Evolutionary conservation across 2,113 vertebrate genomes (phyloP).

Genomic region (Tinamus guttatus): DNA sequence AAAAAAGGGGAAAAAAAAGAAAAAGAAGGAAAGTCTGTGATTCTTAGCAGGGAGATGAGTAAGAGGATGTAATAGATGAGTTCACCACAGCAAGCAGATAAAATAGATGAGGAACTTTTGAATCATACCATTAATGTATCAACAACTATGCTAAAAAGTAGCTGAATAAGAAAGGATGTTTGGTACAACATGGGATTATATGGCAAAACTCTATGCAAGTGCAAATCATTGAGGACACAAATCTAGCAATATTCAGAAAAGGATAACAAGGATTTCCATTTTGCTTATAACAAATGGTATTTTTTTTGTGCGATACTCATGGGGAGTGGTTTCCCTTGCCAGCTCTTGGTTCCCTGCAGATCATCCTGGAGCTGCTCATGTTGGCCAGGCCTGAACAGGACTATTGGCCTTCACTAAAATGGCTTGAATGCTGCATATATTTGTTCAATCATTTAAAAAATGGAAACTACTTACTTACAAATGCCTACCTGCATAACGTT

Average conservation of each 20-base stretch:
- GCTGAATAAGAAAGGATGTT: not conserved
- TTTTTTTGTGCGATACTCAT: not conserved
- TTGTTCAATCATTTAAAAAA: not conserved
- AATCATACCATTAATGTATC: not conserved
- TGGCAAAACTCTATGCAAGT: no score
- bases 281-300: not conserved
- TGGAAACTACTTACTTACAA: not conserved
- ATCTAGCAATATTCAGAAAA: not conserved
- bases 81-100: not conserved
- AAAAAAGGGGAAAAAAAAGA: not conserved
- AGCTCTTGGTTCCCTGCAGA: not conserved
- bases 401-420: not conserved
- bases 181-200: not conserved
- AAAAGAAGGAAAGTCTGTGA: not conserved
- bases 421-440: not conserved
- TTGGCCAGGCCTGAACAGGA: not conserved
- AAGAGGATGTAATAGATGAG: not conserved
- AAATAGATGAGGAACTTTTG: not conserved
- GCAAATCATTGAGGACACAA: not conserved
- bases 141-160: not conserved
- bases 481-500: not conserved
- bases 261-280: not conserved
- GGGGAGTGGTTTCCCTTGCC: fast-evolving
- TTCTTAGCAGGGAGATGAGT: not conserved
- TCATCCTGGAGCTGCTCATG: not conserved